Percentiles rank a stretch among this genome's conserved stretches.
phyloP scores from a whole-genome alignment of 2,888 invertebrate genomes.

The Acrobasis suavella region DNA sequence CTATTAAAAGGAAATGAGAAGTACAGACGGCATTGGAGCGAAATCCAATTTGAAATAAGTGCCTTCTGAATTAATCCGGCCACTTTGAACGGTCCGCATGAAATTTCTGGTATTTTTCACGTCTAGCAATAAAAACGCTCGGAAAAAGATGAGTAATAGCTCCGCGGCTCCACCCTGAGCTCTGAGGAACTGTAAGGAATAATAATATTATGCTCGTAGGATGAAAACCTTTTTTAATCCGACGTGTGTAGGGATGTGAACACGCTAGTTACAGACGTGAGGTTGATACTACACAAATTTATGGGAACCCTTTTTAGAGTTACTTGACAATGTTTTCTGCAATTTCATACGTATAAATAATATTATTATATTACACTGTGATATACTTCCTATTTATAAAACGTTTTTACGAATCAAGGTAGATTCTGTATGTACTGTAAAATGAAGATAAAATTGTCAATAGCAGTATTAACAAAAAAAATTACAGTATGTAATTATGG shows the following conservation, averaged over 20 bases:
- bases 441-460: no score
- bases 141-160: constrained; percentile 79
- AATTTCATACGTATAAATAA: no score
- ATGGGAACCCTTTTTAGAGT: not conserved
- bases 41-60: constrained; percentile 82
- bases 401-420: no score
- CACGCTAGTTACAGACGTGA: not conserved
- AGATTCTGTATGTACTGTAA: no score
- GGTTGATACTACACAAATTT: not conserved
- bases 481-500: no score
- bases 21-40: constrained; percentile 57
- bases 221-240: constrained; percentile 70
- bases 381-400: no score
- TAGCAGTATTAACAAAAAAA: no score
- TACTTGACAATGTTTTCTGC: not conserved
- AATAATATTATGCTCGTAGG: constrained; percentile 73
- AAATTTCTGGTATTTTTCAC: constrained; percentile 82
- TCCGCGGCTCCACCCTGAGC: constrained; percentile 63
- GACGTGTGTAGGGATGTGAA: constrained; percentile 34
- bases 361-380: no score
- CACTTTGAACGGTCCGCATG: constrained; percentile 76
- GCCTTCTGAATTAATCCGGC: constrained; percentile 80
- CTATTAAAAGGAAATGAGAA: constrained; percentile 72
- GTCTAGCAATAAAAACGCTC: constrained; percentile 77
- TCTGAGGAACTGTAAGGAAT: constrained; percentile 72